phyloP scores from a whole-genome alignment of 1,140 invertebrate genomes.

The Meloidogyne floridensis region DNA sequence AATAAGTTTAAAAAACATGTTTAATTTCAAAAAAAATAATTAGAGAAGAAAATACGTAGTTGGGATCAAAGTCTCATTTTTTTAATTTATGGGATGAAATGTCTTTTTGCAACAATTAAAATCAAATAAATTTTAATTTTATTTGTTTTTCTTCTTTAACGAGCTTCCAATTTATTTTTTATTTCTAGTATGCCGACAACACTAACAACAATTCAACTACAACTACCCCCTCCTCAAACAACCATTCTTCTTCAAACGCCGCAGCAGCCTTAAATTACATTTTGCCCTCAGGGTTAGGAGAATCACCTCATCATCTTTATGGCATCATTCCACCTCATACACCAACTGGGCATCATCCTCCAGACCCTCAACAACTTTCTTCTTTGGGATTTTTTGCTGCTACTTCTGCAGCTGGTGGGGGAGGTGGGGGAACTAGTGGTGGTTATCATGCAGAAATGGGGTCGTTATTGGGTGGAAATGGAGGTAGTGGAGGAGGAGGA shows the following conservation, averaged over 20 bases:
- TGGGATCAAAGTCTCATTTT: neutral
- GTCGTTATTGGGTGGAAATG: conserved; percentile 18
- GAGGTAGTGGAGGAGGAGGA: neutral
- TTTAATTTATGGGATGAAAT: neutral
- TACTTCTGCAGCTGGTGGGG: neutral
- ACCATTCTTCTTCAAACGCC: too few species aligned
- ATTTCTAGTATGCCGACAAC: neutral
- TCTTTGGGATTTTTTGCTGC: conserved; percentile 21
- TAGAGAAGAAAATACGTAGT: too few species aligned
- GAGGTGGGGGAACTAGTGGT: neutral
- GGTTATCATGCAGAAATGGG: neutral
- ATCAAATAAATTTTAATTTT: neutral
- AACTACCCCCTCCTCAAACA: neutral
- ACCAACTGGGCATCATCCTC: neutral
- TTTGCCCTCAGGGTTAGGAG: neutral
- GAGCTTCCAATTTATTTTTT: neutral
- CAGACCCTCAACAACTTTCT: conserved; percentile 23
- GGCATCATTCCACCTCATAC: neutral
- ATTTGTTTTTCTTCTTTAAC: too few species aligned
- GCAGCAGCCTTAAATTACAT: neutral
- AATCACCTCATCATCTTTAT: neutral
- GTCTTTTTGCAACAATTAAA: neutral
- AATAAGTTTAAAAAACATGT: too few species aligned
- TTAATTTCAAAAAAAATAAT: too few species aligned
- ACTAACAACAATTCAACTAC: neutral